A percentile compares a stretch with the other conserved stretches of the same genome.
These are phyloP conservation scores for Epinotia brunnichana DNA, from an alignment of 2,888 invertebrate species.

Conservation along the genomic window DNA sequence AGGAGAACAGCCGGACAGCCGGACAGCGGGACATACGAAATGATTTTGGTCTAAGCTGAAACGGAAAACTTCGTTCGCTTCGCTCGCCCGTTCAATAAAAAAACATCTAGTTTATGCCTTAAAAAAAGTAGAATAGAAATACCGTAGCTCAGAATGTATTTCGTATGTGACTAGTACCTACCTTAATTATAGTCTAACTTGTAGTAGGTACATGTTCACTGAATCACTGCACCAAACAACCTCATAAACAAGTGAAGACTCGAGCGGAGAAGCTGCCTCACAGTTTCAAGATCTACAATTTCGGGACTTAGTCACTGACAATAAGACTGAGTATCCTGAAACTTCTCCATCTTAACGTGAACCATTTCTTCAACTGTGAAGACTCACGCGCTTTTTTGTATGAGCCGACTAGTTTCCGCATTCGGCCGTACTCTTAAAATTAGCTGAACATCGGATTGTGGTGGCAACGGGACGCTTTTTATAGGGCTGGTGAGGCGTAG, in stretches of 20 bases:
- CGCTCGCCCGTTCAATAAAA: no score
- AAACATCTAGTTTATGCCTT: no score
- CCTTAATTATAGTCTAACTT: neutral
- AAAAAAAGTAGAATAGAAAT: no score
- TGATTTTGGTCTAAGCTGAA: no score
- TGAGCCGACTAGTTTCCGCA: conserved; percentile 20
- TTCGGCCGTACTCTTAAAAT: conserved; percentile 21
- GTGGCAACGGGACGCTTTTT: conserved; percentile 17
- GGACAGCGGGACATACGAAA: no score
- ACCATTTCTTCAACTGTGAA: conserved; percentile 5
- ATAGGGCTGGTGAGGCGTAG: conserved; percentile 13
- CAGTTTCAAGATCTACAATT: neutral
- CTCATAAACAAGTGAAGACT: neutral
- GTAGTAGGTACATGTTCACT: neutral
- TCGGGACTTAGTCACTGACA: neutral
- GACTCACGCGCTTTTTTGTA: conserved; percentile 14
- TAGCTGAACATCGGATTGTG: conserved; percentile 25
- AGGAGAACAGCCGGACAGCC: no score
- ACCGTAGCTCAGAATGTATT: no score
- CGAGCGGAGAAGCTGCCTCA: neutral
- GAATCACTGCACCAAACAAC: neutral
- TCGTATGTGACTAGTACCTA: neutral
- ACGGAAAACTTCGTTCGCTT: no score
- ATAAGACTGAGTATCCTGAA: conserved; percentile 3
- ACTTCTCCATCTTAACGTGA: neutral